These are phyloP conservation scores for Tuberolachnus salignus DNA, from an alignment of 2,888 invertebrate genomes.

Conservation along the genomic window DNA sequence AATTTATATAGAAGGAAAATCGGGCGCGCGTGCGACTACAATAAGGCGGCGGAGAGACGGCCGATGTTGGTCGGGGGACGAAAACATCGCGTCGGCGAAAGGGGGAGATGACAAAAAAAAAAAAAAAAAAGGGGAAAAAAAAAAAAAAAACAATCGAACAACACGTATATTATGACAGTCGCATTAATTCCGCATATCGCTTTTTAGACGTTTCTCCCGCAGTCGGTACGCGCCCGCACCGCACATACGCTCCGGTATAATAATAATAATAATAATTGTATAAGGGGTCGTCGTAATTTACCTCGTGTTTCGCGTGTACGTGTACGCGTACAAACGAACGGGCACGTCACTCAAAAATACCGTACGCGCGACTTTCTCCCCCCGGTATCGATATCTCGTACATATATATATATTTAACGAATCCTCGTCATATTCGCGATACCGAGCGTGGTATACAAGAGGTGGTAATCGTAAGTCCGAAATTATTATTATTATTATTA, in stretches of 20 bases:
- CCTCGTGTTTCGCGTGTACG: neutral
- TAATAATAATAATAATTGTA: no score
- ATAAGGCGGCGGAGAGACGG: neutral
- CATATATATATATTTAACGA: neutral
- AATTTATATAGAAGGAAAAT: neutral
- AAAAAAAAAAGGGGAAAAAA: neutral
- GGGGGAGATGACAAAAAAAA: no score
- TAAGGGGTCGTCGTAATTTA: neutral
- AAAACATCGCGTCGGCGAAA: neutral
- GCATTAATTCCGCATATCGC: constrained; percentile 55
- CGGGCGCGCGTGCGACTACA: neutral
- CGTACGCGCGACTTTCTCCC: neutral
- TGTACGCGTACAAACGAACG: neutral
- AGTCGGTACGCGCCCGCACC: neutral
- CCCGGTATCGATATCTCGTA: neutral
- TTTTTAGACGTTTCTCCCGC: constrained; percentile 45
- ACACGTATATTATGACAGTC: constrained; percentile 51
- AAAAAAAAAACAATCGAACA: constrained; percentile 47
- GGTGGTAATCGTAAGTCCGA: constrained; percentile 34
- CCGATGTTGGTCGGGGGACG: neutral
- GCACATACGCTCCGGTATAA: no score
- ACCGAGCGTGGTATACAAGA: no score
- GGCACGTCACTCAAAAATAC: constrained; percentile 42
- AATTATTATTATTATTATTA: constrained; percentile 10
- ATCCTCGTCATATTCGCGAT: no score